Evolutionary conservation across 2,797 vertebrate species (phyloP).

Genomic region (Monodelphis domestica): DNA sequence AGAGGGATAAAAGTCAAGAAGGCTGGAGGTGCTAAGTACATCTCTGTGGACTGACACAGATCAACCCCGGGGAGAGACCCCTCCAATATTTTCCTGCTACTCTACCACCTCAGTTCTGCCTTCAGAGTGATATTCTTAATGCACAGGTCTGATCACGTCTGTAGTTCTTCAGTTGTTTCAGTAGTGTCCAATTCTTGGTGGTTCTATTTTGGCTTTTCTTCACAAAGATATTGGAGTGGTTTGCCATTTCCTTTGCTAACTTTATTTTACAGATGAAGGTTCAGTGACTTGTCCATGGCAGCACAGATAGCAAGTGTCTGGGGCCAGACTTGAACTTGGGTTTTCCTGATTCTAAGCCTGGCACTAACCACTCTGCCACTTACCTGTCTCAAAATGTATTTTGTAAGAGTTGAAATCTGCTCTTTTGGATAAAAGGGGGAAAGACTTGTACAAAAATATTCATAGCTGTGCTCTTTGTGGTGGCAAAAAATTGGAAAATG

Average conservation of each 20-base stretch:
- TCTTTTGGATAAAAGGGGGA: background rate
- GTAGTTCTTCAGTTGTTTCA: too few relatives aligned
- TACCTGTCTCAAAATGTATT: background rate
- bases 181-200: background rate
- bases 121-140: background rate
- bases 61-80: background rate
- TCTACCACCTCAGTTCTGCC: background rate
- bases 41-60: background rate
- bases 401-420: background rate
- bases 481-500: too few relatives aligned
- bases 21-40: background rate
- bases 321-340: background rate
- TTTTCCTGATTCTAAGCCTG: background rate
- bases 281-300: background rate
- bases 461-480: too few relatives aligned
- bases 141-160: background rate
- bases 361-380: background rate
- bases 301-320: background rate
- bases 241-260: background rate
- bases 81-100: background rate
- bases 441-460: too few relatives aligned
- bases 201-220: too few relatives aligned
- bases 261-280: background rate
- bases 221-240: too few relatives aligned
- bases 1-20: background rate